phyloP scores from a whole-genome alignment of 92 coral and sea anemone genomes.

The Zoanthus sociatus region DNA sequence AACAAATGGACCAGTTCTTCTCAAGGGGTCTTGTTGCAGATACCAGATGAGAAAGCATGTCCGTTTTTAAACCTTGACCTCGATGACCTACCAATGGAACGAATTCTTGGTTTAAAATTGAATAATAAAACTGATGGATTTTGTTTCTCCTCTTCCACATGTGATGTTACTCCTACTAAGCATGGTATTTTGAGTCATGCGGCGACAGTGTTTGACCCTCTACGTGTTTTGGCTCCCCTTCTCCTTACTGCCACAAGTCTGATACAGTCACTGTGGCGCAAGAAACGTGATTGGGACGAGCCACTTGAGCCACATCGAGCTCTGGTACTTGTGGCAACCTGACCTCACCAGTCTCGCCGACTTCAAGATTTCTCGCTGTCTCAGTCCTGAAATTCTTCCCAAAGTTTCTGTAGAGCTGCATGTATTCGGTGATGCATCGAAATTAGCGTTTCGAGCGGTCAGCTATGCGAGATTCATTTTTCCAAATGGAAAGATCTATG shows the following conservation, averaged over 20 bases:
- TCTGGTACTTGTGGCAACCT: too few relatives aligned
- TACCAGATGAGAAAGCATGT: too few relatives aligned
- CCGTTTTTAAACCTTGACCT: neutral
- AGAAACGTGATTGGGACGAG: too few relatives aligned
- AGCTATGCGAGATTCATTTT: too few relatives aligned
- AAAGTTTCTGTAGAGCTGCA: too few relatives aligned
- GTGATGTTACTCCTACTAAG: neutral
- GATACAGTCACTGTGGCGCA: too few relatives aligned
- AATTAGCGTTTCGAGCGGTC: slow-evolving; percentile 47
- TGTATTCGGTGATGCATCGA: slow-evolving; percentile 65
- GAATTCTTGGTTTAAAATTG: slow-evolving; percentile 40
- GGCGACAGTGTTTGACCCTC: slow-evolving; percentile 52
- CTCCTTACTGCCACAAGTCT: slow-evolving; percentile 31
- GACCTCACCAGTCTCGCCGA: slow-evolving; percentile 18
- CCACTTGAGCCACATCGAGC: too few relatives aligned
- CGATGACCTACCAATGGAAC: neutral
- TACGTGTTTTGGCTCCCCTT: slow-evolving; percentile 48
- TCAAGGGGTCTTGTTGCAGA: too few relatives aligned
- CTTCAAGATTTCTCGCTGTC: too few relatives aligned
- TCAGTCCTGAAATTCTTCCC: too few relatives aligned
- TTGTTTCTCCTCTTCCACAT: too few relatives aligned
- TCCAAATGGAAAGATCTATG: slow-evolving; percentile 17
- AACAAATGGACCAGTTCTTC: too few relatives aligned
- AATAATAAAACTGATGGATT: slow-evolving; percentile 46
- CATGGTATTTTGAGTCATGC: slow-evolving; percentile 52